Evolutionary conservation across 2,888 invertebrate species (phyloP).

Genomic region (Oscheius sp.): DNA sequence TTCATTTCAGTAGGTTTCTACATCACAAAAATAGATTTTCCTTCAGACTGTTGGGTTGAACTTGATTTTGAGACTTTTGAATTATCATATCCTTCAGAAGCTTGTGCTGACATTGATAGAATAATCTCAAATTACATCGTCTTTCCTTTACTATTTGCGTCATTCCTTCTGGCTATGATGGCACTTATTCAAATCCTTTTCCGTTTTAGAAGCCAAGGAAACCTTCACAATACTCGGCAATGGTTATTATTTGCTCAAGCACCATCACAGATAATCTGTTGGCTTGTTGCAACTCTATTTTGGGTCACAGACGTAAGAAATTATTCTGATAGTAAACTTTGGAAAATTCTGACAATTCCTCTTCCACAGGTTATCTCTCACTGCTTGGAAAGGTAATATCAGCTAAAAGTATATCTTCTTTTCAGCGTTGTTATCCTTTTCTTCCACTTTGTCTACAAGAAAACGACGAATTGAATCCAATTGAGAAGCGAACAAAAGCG

Average conservation of each 20-base stretch:
- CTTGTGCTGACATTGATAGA: neutral
- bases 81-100: neutral
- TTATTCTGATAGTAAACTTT: neutral
- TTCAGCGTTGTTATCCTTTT: neutral
- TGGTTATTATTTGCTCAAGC: slow-evolving; percentile 1
- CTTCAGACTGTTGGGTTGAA: slow-evolving; percentile 9
- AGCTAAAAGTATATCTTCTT: neutral
- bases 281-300: neutral
- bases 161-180: neutral
- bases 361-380: neutral
- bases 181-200: neutral
- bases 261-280: neutral
- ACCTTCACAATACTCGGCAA: neutral
- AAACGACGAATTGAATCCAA: no score
- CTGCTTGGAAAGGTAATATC: neutral
- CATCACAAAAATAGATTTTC: neutral
- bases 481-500: no score
- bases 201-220: neutral
- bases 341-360: neutral
- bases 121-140: neutral
- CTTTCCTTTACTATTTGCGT: neutral
- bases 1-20: neutral
- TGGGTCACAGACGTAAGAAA: neutral
- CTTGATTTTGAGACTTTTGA: neutral
- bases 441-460: neutral